Evolutionary conservation across 1,140 invertebrate genomes (phyloP).

Genomic region (Saccostrea cuccullata): DNA sequence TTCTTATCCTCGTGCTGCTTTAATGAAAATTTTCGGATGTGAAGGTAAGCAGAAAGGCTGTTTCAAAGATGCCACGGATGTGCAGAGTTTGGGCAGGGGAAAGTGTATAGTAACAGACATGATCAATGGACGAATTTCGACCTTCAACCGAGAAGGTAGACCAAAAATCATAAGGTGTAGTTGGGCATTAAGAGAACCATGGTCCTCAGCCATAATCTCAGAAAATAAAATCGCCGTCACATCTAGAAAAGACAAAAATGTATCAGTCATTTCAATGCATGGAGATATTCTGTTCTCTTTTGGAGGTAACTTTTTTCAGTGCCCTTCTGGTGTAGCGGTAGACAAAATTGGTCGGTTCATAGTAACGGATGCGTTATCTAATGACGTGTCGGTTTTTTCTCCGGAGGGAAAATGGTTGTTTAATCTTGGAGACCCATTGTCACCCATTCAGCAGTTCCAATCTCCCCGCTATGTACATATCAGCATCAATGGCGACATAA

Average conservation of each 20-base stretch:
- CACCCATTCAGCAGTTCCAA: slow-evolving; percentile 43
- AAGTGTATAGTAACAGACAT: slow-evolving; percentile 33
- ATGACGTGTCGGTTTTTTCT: slow-evolving; percentile 54
- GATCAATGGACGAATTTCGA: slow-evolving; percentile 21
- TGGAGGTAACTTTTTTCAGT: slow-evolving; percentile 54
- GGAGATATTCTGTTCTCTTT: slow-evolving; percentile 72
- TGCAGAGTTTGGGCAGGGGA: slow-evolving; percentile 15
- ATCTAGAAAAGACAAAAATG: slow-evolving; percentile 48
- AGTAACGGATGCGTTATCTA: slow-evolving; percentile 57
- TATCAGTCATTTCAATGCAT: slow-evolving; percentile 53
- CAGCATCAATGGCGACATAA: slow-evolving; percentile 56
- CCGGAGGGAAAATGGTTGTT: slow-evolving; percentile 48
- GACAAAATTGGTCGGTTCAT: slow-evolving; percentile 54
- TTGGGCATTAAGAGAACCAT: slow-evolving; percentile 51
- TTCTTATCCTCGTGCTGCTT: neutral
- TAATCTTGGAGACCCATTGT: slow-evolving; percentile 32
- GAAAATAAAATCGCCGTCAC: slow-evolving; percentile 56
- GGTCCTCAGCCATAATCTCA: slow-evolving; percentile 46
- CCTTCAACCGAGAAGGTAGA: neutral
- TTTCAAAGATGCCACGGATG: slow-evolving; percentile 11
- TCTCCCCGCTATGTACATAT: slow-evolving; percentile 63
- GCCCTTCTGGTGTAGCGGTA: slow-evolving; percentile 61
- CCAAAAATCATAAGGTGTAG: slow-evolving; percentile 4
- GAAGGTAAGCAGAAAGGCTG: slow-evolving; percentile 32
- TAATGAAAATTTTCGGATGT: neutral